These are phyloP conservation scores for Acleris emargana DNA, from an alignment of 2,888 invertebrate genomes.

Conservation along the genomic window DNA sequence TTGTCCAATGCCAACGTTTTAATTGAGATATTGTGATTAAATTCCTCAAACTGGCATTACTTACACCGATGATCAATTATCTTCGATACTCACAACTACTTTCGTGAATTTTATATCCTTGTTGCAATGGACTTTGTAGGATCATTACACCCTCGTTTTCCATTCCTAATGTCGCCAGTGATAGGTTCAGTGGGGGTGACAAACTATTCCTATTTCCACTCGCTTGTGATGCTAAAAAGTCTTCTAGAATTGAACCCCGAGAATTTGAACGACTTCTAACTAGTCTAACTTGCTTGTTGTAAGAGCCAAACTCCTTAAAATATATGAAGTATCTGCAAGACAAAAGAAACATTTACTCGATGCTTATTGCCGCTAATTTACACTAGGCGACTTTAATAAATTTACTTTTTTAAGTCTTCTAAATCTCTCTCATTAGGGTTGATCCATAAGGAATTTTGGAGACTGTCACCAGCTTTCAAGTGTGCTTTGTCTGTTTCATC, in stretches of 20 bases:
- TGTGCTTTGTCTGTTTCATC: slow-evolving; percentile 58
- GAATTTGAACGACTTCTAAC: slow-evolving; percentile 77
- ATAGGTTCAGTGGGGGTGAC: slow-evolving; percentile 58
- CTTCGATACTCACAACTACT: slow-evolving; percentile 64
- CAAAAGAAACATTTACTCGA: slow-evolving; percentile 1
- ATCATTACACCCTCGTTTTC: slow-evolving; percentile 60
- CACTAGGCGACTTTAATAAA: neutral
- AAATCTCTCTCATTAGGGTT: slow-evolving; percentile 79
- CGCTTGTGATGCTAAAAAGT: slow-evolving; percentile 58
- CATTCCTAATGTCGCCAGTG: slow-evolving; percentile 57
- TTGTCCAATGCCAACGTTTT: too few relatives aligned
- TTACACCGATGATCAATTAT: neutral
- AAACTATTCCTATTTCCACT: slow-evolving; percentile 49
- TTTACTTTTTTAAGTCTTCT: slow-evolving; percentile 81
- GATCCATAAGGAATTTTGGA: slow-evolving; percentile 72
- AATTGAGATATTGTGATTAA: too few relatives aligned
- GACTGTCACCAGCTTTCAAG: slow-evolving; percentile 64
- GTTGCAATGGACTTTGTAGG: slow-evolving; percentile 51
- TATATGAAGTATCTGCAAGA: slow-evolving; percentile 80
- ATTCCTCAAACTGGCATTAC: neutral
- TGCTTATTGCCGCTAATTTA: slow-evolving; percentile 3
- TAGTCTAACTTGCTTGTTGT: slow-evolving; percentile 74
- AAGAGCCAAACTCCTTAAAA: slow-evolving; percentile 82
- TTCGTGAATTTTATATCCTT: slow-evolving; percentile 67
- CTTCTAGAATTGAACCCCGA: slow-evolving; percentile 75